Percentiles rank a stretch among this genome's conserved stretches.
Evolutionary conservation across 2,888 invertebrate species (phyloP).

Genomic region (Pseudeuparius sepicola): DNA sequence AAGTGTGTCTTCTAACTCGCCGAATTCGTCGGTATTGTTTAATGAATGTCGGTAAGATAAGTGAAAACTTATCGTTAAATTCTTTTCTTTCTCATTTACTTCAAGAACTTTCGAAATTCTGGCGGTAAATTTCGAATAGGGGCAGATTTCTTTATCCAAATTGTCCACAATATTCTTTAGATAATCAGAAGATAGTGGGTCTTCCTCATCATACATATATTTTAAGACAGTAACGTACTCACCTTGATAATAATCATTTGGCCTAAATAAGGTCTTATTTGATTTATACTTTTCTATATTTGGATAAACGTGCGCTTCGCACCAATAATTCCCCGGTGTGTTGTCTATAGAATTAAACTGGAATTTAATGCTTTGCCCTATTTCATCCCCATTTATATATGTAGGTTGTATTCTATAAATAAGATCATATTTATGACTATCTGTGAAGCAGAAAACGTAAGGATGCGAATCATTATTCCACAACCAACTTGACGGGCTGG

Average conservation of each 20-base stretch:
- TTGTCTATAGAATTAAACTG: constrained; percentile 8
- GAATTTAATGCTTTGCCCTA: too few relatives aligned
- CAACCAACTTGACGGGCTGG: constrained; percentile 15
- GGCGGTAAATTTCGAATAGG: too few relatives aligned
- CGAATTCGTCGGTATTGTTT: constrained; percentile 12
- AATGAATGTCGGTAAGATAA: constrained; percentile 13
- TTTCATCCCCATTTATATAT: too few relatives aligned
- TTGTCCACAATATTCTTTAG: too few relatives aligned
- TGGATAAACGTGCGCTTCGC: constrained; percentile 28
- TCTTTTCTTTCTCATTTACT: constrained; percentile 20
- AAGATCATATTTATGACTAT: constrained; percentile 19
- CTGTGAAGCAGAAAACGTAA: constrained; percentile 27
- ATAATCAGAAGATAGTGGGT: constrained; percentile 19
- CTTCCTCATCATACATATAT: constrained; percentile 18
- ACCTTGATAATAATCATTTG: constrained; percentile 11
- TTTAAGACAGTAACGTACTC: constrained; percentile 25
- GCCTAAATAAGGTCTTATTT: neutral
- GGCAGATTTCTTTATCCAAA: too few relatives aligned
- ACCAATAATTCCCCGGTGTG: constrained; percentile 29
- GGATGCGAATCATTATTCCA: constrained; percentile 16
- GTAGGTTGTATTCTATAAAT: constrained; percentile 16
- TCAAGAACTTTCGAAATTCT: too few relatives aligned
- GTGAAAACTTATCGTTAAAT: constrained; percentile 25
- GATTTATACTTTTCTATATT: constrained; percentile 9
- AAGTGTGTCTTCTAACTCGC: constrained; percentile 8